Conservation (phyloP, 2,797 vertebrate species). For the Hyperoplus lanceolatus region DNA sequence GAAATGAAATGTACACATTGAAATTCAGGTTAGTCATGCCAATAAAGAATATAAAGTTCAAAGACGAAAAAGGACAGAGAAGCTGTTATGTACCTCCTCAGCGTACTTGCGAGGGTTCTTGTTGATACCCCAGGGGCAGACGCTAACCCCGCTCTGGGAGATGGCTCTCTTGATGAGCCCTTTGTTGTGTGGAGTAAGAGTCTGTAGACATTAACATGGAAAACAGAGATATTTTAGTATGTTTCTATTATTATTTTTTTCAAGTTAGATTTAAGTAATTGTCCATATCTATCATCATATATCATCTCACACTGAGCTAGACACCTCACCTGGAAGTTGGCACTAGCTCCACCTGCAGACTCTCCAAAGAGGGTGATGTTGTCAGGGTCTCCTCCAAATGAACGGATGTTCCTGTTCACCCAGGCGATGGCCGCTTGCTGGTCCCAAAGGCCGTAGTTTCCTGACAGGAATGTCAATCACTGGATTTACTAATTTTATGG, state of each 20-base stretch:
- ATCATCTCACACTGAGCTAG: neutral
- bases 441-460: constrained; percentile 95
- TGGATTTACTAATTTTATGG: neutral
- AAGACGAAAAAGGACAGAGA: neutral
- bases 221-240: neutral
- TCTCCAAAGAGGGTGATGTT: constrained; percentile 96
- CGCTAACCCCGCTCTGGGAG: constrained; percentile 91
- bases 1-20: neutral
- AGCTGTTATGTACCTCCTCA: constrained; percentile 80
- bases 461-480: constrained; percentile 71
- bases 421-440: constrained; percentile 95
- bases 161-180: constrained; percentile 93
- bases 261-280: neutral
- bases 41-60: neutral
- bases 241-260: neutral
- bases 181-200: constrained; percentile 89
- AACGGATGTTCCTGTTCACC: constrained; percentile 95
- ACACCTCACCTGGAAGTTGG: constrained; percentile 90
- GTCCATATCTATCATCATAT: neutral
- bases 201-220: constrained; percentile 82
- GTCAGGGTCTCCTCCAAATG: constrained; percentile 92
- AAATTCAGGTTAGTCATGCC: neutral
- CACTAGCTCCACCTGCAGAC: constrained; percentile 91
- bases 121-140: constrained; percentile 91
- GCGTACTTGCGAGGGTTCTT: constrained; percentile 87